These are phyloP conservation scores for Sciurus carolinensis DNA, from an alignment of 2,797 vertebrate species.

Conservation along the genomic window DNA sequence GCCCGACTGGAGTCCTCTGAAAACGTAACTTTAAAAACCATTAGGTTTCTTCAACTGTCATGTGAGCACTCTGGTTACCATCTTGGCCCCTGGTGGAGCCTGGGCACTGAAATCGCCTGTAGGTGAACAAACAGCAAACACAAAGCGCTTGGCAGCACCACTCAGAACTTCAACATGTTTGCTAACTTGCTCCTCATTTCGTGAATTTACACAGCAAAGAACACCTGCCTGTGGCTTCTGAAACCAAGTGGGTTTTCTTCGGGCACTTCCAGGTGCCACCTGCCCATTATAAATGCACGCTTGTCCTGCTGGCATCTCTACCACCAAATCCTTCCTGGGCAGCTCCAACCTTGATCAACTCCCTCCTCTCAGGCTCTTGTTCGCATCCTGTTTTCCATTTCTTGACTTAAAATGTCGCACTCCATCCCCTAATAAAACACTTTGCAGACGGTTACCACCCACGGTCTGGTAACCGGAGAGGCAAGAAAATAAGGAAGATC, in stretches of 20 bases:
- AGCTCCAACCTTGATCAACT: not conserved
- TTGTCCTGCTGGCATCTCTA: not conserved
- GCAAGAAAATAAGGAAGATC: conserved; percentile 68
- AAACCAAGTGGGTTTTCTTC: not conserved
- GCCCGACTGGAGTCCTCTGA: too few relatives aligned
- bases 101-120: not conserved
- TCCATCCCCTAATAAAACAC: conserved; percentile 68
- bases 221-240: not conserved
- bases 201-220: not conserved
- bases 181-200: not conserved
- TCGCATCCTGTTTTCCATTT: conserved; percentile 73
- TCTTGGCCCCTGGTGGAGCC: not conserved
- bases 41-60: not conserved
- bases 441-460: conserved; percentile 63
- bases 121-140: not conserved
- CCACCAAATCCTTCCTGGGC: not conserved
- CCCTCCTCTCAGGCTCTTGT: not conserved
- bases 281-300: not conserved
- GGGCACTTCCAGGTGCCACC: not conserved
- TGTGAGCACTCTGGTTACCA: not conserved
- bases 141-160: fast-evolving
- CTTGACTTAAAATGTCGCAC: conserved; percentile 79
- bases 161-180: too few relatives aligned
- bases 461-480: conserved; percentile 42
- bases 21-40: not conserved